Evolutionary conservation across 2,888 invertebrate species (phyloP), one percentile per base, ranked within the genome.

Genomic region (Palloptera scutellata): DNA sequence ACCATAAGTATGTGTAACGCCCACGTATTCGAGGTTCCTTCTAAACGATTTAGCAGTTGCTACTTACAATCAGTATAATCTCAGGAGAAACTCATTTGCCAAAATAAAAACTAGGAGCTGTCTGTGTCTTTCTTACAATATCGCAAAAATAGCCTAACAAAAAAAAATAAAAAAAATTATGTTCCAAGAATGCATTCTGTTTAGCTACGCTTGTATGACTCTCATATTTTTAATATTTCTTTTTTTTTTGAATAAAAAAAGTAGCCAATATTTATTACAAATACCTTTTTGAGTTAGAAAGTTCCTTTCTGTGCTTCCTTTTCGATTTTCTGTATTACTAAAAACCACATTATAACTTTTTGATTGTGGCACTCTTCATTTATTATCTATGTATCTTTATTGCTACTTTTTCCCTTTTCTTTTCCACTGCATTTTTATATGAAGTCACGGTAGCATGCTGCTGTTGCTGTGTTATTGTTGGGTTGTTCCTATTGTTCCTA

Each of bases 181-280:
- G n/a, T 30, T 30, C 30, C 30, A 2, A 30, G 30, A 30, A 30
- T 48, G 13, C 13, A 48, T 48, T 15, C 8, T 48, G 2, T 8
- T 48, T 48, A 12, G n/a, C 43, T 43, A 60, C n/a, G 48, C 60
- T 60, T 41, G 13, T 6, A 17, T 45, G 54, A 54, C 60, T 15
- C 10, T 57, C 57, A 57, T 60, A 48, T 48, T 60, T 60, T 5
- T 13, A 45, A 41, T 60, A 6, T 43, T 57, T 43, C 8, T 13
- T 45, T 48, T 51, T 59, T 42, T 43, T 42, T 59, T 20, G n/a
- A n/a, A n/a, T n/a, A n/a, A n/a, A n/a, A n/a, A n/a, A 30, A 30
- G 30, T 30, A 30, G 6, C 30, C 30, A 30, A 4, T 30, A 4
- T 30, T 30, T 9, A 41, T 40, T n/a, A n/a, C 13, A 4, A 2